Percentiles rank a stretch among this genome's conserved stretches.
Conservation (phyloP, 2,797 vertebrate species). For the Miopithecus talapoin region DNA sequence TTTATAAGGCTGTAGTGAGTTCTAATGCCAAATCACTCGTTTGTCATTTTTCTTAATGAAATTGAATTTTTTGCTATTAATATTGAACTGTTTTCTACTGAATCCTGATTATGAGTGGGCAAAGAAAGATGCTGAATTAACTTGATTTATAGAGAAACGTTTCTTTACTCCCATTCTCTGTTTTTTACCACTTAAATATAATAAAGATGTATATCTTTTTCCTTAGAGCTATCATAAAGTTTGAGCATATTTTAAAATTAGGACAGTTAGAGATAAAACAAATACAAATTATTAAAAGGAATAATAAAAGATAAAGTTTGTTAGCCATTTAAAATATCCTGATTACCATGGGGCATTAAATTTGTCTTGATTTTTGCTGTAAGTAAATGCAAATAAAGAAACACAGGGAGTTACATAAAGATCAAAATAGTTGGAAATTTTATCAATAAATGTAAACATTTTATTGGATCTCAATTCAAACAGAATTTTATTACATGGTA, state of each 20-base stretch:
- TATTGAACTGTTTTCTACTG: conserved; percentile 13
- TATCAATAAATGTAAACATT: background rate
- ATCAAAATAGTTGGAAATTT: conserved; percentile 18
- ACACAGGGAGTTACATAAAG: background rate
- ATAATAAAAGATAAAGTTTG: background rate
- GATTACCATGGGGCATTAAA: background rate
- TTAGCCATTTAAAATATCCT: conserved; percentile 36
- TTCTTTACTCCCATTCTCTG: background rate
- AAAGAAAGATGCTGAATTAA: conserved; percentile 28
- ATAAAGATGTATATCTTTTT: background rate
- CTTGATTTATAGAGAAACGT: conserved; percentile 11
- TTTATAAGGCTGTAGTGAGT: background rate
- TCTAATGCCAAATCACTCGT: background rate
- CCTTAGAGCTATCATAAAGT: background rate
- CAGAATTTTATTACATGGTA: background rate
- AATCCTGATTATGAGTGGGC: background rate
- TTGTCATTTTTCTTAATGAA: conserved; percentile 47
- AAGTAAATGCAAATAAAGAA: conserved; percentile 19
- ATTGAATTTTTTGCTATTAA: background rate
- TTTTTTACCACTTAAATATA: background rate
- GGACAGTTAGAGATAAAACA: background rate
- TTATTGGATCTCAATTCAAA: background rate
- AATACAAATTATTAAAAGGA: background rate
- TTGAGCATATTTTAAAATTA: conserved; percentile 10
- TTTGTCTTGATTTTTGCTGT: conserved; percentile 27